Evolutionary conservation across 2,888 invertebrate species (phyloP), one percentile per base, ranked within the genome.

Genomic region (Callyntrura guangdongensis): DNA sequence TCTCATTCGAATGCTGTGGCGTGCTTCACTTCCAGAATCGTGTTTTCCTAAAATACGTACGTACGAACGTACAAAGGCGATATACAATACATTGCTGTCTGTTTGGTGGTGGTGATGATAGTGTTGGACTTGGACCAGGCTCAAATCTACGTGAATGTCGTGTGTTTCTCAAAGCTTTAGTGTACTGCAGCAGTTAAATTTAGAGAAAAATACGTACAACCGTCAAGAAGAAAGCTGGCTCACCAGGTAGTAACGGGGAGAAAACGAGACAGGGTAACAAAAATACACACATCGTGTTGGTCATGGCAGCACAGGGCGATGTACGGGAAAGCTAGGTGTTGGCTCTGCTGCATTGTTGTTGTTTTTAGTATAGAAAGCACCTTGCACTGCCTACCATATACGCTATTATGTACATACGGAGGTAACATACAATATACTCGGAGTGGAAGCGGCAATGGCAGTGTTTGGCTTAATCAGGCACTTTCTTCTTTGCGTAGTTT

Each of bases 391-490:
- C 36, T n/a, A 36, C 2, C 36, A 36, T 36, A 36, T 36, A 36
- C 36, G 6, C 36, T 36, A 36, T 36, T 0, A 64, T 64, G 36
- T 36, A 36, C 27, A 74, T 14, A 25, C 6, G 69, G 5, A n/a
- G 20, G 27, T 27, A 69, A 4, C 3, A 27, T 12, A 69, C 25
- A 36, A 27, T 36, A 36, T 5, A 69, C 17, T 61, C 12, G 12
- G 8, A 14, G 45, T 61, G 22, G 8, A n/a, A 64, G 22, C 49
- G 11, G n/a, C 47, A 64, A 53, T 36, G 11, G n/a, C 47, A 64
- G 56, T 36, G 79, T 49, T 85, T 45, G 53, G 53, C 72, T 61
- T 69, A 69, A 84, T 85, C 72, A 85, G 56, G 27, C 72, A 72
- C 49, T 72, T 72, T 47, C 82, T 47, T 20, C 49, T 36, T 17